Conservation (phyloP, 2,888 invertebrate species). For the Cancer borealis region DNA sequence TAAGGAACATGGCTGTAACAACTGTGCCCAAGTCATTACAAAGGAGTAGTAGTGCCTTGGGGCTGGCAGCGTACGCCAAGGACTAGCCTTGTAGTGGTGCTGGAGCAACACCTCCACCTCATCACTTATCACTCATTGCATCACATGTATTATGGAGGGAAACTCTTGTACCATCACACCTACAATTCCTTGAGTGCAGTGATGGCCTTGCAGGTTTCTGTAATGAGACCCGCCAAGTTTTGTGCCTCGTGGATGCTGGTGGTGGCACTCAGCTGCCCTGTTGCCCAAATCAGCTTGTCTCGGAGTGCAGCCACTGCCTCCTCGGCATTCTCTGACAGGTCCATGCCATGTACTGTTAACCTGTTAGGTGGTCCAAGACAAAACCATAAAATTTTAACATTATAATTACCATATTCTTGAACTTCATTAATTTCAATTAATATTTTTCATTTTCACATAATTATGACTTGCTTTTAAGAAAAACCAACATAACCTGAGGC, state of each 20-base stretch:
- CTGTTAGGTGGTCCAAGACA: not conserved
- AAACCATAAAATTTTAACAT: not conserved
- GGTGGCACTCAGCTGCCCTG: slow-evolving; percentile 58
- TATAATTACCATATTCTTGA: not conserved
- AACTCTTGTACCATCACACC: not conserved
- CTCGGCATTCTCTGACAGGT: slow-evolving; percentile 47
- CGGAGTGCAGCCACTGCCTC: slow-evolving; percentile 53
- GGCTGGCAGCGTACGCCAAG: not conserved
- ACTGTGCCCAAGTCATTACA: not conserved
- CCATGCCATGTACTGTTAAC: slow-evolving; percentile 60
- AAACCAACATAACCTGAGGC: not conserved
- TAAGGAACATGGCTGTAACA: not conserved
- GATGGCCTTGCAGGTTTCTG: slow-evolving; percentile 67
- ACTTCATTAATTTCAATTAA: not conserved
- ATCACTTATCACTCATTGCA: not conserved
- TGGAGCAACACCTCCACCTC: not conserved
- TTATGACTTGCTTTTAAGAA: not conserved
- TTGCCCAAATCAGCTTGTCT: slow-evolving; percentile 65
- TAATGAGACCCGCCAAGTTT: slow-evolving; percentile 61
- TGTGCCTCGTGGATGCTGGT: slow-evolving; percentile 64
- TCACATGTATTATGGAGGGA: slow-evolving; percentile 20
- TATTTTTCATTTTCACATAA: not conserved
- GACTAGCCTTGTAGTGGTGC: slow-evolving; percentile 4
- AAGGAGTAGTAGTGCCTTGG: not conserved
- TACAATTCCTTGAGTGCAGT: slow-evolving; percentile 63